These are phyloP conservation scores for Paedocypris sp. DNA, from an alignment of 2,113 vertebrate genomes.

Conservation along the genomic window DNA sequence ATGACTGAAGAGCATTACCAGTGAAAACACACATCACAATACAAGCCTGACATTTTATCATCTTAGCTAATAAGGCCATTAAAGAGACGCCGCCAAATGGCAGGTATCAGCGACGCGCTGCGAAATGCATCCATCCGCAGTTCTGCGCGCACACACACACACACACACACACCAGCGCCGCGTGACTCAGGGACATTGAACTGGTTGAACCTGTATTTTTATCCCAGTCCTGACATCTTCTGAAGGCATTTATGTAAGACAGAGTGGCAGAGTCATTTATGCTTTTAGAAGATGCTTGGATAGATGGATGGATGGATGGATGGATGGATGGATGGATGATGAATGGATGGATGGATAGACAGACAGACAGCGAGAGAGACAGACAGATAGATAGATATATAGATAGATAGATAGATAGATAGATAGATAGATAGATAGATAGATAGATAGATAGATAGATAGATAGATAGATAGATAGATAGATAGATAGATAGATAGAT, in stretches of 20 bases:
- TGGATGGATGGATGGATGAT: too few species aligned
- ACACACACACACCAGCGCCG: constrained; percentile 23
- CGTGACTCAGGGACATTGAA: constrained; percentile 33
- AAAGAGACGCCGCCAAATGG: constrained; percentile 30
- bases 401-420: too few species aligned
- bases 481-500: too few species aligned
- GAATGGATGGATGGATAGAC: too few species aligned
- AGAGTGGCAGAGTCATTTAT: too few species aligned
- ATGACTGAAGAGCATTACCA: constrained; percentile 33
- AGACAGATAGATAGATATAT: too few species aligned
- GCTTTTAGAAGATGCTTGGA: too few species aligned
- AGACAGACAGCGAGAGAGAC: too few species aligned
- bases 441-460: too few species aligned
- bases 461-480: too few species aligned
- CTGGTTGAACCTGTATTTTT: constrained; percentile 38
- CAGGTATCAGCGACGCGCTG: constrained; percentile 30
- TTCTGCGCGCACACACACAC: constrained; percentile 11
- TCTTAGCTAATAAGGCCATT: constrained; percentile 35
- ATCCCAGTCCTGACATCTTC: constrained; percentile 34
- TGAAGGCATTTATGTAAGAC: constrained; percentile 35
- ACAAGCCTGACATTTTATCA: constrained; percentile 38
- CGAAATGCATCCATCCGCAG: constrained; percentile 5
- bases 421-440: too few species aligned
- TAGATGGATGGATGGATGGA: too few species aligned
- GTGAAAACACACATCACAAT: constrained; percentile 37